Percentiles rank a stretch among this genome's conserved stretches.
These are phyloP conservation scores for Helogale parvula DNA, from an alignment of 2,113 vertebrate species.

Conservation along the genomic window DNA sequence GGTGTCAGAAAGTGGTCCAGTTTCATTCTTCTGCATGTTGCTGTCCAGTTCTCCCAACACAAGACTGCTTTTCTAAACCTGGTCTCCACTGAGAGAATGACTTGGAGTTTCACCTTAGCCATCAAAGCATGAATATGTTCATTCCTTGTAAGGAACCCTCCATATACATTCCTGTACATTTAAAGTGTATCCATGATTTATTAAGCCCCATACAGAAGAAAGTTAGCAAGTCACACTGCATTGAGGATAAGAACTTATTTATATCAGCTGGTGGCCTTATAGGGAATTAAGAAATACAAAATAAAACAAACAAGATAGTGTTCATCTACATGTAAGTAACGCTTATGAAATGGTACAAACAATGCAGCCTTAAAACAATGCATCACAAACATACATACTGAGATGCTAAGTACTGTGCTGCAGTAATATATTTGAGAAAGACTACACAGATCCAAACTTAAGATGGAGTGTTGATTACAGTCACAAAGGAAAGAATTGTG, in stretches of 20 bases:
- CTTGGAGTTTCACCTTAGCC: not conserved
- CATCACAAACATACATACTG: not conserved
- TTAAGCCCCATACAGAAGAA: not conserved
- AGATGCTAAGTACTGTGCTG: not conserved
- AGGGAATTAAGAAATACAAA: constrained; percentile 43
- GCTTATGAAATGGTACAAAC: constrained; percentile 15
- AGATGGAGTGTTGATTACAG: not conserved
- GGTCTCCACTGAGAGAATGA: not conserved
- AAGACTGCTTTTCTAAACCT: not conserved
- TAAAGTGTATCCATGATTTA: not conserved
- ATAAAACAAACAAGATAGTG: not conserved
- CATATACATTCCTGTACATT: not conserved
- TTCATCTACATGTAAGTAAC: not conserved
- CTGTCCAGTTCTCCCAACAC: no score
- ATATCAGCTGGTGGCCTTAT: not conserved
- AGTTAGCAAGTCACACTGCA: not conserved
- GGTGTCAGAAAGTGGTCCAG: no score
- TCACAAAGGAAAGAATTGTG: not conserved
- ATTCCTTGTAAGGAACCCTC: not conserved
- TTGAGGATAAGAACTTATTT: not conserved
- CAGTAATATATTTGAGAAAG: not conserved
- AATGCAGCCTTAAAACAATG: not conserved
- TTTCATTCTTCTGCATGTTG: no score
- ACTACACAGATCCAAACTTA: not conserved
- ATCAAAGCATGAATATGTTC: not conserved